Conservation (phyloP, 2,113 vertebrate genomes). For the Ammodytes dubius region DNA sequence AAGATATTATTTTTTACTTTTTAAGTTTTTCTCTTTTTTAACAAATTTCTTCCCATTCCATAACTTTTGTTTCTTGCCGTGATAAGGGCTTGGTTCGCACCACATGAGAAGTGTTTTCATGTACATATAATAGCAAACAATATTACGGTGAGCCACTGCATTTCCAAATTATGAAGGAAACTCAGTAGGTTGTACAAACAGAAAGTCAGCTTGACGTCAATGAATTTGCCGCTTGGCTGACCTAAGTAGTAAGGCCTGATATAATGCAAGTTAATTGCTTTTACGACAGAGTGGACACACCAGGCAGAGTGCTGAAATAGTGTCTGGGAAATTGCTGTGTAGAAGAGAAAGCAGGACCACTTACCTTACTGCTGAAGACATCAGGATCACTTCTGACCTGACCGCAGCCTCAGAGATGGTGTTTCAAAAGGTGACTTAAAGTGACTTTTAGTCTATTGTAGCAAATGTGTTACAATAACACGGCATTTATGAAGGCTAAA, state of each 20-base stretch:
- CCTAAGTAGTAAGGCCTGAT: slow-evolving; percentile 38
- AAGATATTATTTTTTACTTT: background rate
- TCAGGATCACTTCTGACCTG: background rate
- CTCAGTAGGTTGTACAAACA: slow-evolving; percentile 19
- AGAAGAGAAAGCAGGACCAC: background rate
- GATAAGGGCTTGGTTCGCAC: background rate
- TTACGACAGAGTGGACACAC: slow-evolving; percentile 35
- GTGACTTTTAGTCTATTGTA: background rate
- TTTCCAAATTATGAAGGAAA: slow-evolving; percentile 39
- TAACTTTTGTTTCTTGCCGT: background rate
- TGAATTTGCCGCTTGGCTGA: slow-evolving; percentile 45
- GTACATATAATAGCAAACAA: slow-evolving; percentile 11
- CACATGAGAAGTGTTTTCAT: background rate
- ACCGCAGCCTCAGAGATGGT: background rate
- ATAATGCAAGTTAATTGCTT: slow-evolving; percentile 53
- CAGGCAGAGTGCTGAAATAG: slow-evolving; percentile 8
- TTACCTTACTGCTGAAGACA: background rate
- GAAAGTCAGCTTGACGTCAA: slow-evolving; percentile 36
- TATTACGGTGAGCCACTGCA: slow-evolving; percentile 3
- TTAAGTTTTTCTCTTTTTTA: background rate
- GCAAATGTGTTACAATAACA: background rate
- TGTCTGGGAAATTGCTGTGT: slow-evolving; percentile 11
- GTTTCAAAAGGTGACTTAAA: background rate
- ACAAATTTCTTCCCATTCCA: background rate
- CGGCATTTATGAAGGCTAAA: background rate